Percentiles rank a stretch among this genome's conserved stretches.
Conservation (phyloP, 2,113 vertebrate genomes). For the Lanius collurio region DNA sequence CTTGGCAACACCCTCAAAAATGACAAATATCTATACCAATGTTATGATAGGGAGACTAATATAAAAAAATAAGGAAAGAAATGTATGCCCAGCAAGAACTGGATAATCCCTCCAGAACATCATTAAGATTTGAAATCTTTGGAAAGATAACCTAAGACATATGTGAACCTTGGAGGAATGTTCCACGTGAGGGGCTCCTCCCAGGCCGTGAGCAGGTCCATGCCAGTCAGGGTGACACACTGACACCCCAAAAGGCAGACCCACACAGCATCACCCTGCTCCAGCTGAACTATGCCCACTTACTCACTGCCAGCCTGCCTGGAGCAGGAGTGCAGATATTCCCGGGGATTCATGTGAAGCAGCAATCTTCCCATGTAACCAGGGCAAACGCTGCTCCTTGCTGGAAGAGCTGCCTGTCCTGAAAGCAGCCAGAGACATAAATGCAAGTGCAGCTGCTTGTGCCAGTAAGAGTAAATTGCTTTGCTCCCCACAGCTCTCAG, state of each 20-base stretch:
- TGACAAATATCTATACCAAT: not conserved
- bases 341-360: not conserved
- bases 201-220: not conserved
- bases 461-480: not conserved
- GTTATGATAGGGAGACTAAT: not conserved
- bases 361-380: fast-evolving
- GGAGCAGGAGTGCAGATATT: not conserved
- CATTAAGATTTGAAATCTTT: not conserved
- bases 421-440: not conserved
- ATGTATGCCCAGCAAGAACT: not conserved
- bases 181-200: not conserved
- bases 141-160: not conserved
- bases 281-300: not conserved
- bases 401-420: not conserved
- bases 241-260: not conserved
- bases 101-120: not conserved
- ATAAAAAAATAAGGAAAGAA: not conserved
- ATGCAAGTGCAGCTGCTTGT: not conserved
- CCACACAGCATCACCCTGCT: not conserved
- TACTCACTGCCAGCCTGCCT: not conserved
- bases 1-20: not conserved
- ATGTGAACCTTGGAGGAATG: not conserved
- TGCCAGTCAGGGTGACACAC: not conserved
- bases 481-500: not conserved
- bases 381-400: not conserved